These are phyloP conservation scores for Branchipolynoe longqiensis DNA, from an alignment of 2,888 invertebrate genomes.

Conservation along the genomic window DNA sequence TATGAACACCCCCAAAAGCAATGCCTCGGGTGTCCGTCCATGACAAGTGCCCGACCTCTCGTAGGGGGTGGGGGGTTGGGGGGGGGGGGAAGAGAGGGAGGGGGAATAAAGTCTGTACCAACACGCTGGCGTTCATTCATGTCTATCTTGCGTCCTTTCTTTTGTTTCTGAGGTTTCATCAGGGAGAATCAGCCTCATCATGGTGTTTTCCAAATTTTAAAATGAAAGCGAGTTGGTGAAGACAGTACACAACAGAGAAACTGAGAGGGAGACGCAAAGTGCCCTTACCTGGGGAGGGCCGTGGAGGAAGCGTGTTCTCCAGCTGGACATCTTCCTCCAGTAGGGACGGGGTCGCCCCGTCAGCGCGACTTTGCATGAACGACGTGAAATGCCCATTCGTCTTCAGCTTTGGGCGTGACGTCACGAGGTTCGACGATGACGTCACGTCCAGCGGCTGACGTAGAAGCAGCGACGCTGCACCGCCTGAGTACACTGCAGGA, in stretches of 20 bases:
- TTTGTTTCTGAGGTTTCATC: too few species aligned
- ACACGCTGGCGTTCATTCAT: too few species aligned
- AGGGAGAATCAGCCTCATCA: too few species aligned
- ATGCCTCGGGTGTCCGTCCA: too few species aligned
- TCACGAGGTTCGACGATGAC: conserved; percentile 58
- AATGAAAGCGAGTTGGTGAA: too few species aligned
- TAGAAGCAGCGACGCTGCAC: not conserved
- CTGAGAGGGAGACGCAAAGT: too few species aligned
- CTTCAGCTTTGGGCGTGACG: conserved; percentile 84
- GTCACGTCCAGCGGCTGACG: not conserved
- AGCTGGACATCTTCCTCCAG: conserved; percentile 49
- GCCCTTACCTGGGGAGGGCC: conserved; percentile 36
- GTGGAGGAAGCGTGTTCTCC: conserved; percentile 1
- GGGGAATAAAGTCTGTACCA: not conserved
- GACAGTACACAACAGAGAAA: too few species aligned
- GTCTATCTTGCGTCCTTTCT: too few species aligned
- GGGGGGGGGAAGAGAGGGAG: not conserved
- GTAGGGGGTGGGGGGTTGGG: not conserved
- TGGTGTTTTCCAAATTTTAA: too few species aligned
- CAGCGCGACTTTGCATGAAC: conserved; percentile 85
- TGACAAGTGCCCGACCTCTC: too few species aligned
- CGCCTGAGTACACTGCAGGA: conserved; percentile 49
- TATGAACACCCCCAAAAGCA: too few species aligned
- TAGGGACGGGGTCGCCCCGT: not conserved
- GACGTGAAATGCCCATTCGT: conserved; percentile 87